Conservation (phyloP, 2,113 vertebrate genomes). For the Morphnarchus princeps region DNA sequence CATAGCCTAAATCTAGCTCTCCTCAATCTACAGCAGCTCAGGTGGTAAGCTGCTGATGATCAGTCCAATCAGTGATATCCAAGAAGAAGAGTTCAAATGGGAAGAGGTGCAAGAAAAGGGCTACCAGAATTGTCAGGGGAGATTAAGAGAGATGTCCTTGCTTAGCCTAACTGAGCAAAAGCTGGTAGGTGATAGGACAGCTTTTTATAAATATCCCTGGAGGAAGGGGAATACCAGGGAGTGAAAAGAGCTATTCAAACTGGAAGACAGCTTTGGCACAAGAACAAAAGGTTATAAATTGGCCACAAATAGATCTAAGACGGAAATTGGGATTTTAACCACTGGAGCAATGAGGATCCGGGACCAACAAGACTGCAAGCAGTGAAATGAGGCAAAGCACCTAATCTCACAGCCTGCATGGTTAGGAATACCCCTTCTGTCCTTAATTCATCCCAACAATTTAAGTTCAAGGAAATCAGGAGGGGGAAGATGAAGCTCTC, state of each 20-base stretch:
- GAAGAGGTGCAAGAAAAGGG: background rate
- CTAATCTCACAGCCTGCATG: background rate
- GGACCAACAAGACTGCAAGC: background rate
- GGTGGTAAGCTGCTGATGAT: background rate
- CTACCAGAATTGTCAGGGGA: background rate
- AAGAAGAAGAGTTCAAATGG: background rate
- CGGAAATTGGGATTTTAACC: background rate
- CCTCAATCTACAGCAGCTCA: background rate
- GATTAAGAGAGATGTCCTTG: background rate
- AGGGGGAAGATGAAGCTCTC: rapidly evolving
- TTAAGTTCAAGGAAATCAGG: background rate
- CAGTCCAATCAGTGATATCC: background rate
- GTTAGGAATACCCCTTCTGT: background rate
- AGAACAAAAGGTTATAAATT: background rate
- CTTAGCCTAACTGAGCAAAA: background rate
- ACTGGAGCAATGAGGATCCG: background rate
- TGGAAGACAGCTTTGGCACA: background rate
- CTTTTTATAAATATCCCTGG: background rate
- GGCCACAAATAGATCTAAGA: background rate
- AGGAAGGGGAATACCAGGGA: background rate
- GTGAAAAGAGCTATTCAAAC: background rate
- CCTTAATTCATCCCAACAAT: background rate
- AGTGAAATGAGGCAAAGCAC: background rate
- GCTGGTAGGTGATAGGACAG: background rate
- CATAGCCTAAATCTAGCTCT: background rate